Conservation (phyloP, 2,113 vertebrate genomes). For the Heloderma charlesbogerti region DNA sequence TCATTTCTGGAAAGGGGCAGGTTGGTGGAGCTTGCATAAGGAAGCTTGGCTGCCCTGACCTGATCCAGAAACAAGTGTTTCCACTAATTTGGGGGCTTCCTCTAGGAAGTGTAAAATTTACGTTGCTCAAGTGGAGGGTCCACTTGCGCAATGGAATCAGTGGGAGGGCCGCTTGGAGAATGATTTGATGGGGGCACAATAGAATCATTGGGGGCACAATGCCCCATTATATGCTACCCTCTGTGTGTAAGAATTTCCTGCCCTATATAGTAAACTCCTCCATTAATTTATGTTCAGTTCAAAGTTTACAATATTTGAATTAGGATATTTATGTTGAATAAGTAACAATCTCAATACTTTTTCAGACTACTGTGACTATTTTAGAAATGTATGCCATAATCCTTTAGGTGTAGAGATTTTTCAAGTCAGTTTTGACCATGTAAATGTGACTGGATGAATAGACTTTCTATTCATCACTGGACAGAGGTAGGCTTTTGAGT, state of each 20-base stretch:
- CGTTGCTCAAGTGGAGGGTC: no score
- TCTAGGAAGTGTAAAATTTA: no score
- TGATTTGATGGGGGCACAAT: no score
- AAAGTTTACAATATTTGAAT: conserved; percentile 9
- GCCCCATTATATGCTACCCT: no score
- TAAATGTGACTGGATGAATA: conserved; percentile 10
- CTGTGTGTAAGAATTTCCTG: neutral
- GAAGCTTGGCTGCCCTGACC: no score
- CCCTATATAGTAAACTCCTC: neutral
- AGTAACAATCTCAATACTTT: conserved; percentile 21
- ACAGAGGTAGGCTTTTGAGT: conserved; percentile 36
- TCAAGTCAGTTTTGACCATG: neutral
- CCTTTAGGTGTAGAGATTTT: neutral
- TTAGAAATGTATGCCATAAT: neutral
- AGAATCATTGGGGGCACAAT: no score
- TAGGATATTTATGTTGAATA: conserved; percentile 9
- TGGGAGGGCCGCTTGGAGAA: no score
- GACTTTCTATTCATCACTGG: conserved; percentile 1
- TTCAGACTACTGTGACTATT: neutral
- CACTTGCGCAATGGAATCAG: no score
- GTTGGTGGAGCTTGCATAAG: no score
- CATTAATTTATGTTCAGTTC: neutral
- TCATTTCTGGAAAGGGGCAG: no score
- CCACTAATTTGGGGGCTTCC: no score
- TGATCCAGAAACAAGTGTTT: no score